Evolutionary conservation across 2,113 vertebrate species (phyloP), one percentile per base, ranked within the genome.

Genomic region (Sturnira hondurensis): DNA sequence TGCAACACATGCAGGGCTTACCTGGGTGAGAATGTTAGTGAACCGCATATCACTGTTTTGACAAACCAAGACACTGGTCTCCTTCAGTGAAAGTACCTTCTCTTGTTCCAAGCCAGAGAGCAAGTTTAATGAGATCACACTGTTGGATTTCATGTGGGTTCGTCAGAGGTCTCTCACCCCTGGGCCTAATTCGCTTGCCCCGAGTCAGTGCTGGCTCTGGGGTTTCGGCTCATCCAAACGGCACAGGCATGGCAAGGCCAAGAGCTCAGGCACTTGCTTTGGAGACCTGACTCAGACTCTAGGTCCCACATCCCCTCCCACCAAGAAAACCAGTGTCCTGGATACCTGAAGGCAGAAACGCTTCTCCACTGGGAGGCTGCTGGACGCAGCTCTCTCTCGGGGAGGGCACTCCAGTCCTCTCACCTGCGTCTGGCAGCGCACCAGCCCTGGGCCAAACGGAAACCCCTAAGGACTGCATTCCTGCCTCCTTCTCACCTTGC

Each of bases 51-150:
- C 11, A 36, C 17, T 58, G 68, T 86, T 68, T 74, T 47, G 36
- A 83, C 45, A 92, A 54, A 22, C 81, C 31, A 93, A 74, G 71
- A 85, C 70, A 65, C 50, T 50, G 20, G 33, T 17, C n/a, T 91
- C 58, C 85, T 86, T 92, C 28, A 43, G 22, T 73, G 65, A 78
- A 63, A 78, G 17, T 31, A 77, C 86, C 43, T 89, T 58, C 52
- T 70, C 47, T n/a, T 86, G 45, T 73, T 85, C 78, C 50, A 86
- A 50, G 81, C 47, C 56, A 76, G 91, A 95, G 17, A 93, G 61
- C 31, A 31, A 54, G 41, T 84, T 45, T 68, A 78, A 77, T 12
- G 43, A 93, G 65, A 24, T 71, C 65, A 56, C 8, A 20, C 50
- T 81, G n/a, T 3, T 52, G 86, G 33, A 41, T 50, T 80, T 38